Evolutionary conservation across 2,888 invertebrate species (phyloP).

Genomic region (Drosophila ezoana): DNA sequence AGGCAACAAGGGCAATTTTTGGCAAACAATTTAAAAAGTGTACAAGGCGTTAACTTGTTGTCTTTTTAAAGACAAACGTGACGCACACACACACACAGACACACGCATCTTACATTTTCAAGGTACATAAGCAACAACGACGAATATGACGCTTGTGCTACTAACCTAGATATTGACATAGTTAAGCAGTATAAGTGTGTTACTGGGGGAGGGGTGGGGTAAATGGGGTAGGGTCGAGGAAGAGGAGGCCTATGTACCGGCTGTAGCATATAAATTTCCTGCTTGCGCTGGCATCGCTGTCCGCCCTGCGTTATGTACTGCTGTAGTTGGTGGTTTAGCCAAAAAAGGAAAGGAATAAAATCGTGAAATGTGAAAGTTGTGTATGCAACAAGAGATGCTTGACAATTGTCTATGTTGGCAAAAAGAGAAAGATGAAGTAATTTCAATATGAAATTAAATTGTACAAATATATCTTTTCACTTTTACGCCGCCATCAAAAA

Average conservation of each 20-base stretch:
- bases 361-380: slow-evolving; percentile 48
- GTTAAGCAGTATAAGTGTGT: not conserved
- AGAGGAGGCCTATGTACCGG: slow-evolving; percentile 25
- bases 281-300: slow-evolving; percentile 6
- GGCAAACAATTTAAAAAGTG: slow-evolving; percentile 32
- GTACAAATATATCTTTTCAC: slow-evolving; percentile 31
- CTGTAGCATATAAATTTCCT: slow-evolving; percentile 36
- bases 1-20: slow-evolving; percentile 37
- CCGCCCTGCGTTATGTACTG: slow-evolving; percentile 9
- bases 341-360: slow-evolving; percentile 61
- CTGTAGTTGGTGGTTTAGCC: slow-evolving; percentile 26
- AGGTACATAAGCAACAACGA: slow-evolving; percentile 41
- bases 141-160: slow-evolving; percentile 48
- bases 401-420: slow-evolving; percentile 39
- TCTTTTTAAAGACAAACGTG: slow-evolving; percentile 5
- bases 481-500: slow-evolving; percentile 18
- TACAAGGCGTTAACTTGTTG: slow-evolving; percentile 23
- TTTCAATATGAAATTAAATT: slow-evolving; percentile 18
- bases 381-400: slow-evolving; percentile 30
- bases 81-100: not conserved
- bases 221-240: too few species aligned
- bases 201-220: not conserved
- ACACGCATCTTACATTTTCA: slow-evolving; percentile 22
- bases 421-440: slow-evolving; percentile 44
- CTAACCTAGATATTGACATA: slow-evolving; percentile 44